Conservation (phyloP, 1,140 invertebrate genomes). For the Drosophila bipectinata region DNA sequence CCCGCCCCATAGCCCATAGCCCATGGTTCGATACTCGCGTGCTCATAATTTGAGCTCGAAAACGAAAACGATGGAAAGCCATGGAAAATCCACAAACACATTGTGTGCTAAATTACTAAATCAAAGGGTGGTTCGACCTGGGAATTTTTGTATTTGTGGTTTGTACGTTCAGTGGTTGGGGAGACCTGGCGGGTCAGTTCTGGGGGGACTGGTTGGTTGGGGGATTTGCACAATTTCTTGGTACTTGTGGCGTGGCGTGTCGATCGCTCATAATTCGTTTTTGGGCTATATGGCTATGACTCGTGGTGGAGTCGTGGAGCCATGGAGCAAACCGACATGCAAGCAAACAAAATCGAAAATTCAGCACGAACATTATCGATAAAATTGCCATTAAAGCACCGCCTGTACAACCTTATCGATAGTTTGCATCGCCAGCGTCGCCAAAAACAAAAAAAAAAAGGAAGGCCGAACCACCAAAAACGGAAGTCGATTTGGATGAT, state of each 20-base stretch:
- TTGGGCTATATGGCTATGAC: neutral
- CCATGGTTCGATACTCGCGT: slow-evolving; percentile 72
- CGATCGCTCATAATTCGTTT: slow-evolving; percentile 79
- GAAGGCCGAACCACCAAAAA: slow-evolving; percentile 30
- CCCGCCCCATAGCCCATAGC: slow-evolving; percentile 7
- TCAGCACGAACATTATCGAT: slow-evolving; percentile 83
- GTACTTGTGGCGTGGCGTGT: slow-evolving; percentile 67
- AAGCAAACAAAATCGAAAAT: slow-evolving; percentile 83
- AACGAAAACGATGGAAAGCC: slow-evolving; percentile 30
- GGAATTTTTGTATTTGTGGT: slow-evolving; percentile 3
- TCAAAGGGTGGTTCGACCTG: slow-evolving; percentile 53
- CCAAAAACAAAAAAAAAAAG: neutral
- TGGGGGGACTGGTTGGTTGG: neutral
- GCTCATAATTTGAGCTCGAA: slow-evolving; percentile 68
- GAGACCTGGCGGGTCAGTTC: neutral
- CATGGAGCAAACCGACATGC: slow-evolving; percentile 35
- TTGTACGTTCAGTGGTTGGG: no score
- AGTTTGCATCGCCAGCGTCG: slow-evolving; percentile 70
- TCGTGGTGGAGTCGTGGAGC: no score
- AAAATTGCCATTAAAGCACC: slow-evolving; percentile 80
- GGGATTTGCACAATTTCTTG: slow-evolving; percentile 69
- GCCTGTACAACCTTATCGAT: slow-evolving; percentile 60
- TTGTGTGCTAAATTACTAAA: slow-evolving; percentile 79
- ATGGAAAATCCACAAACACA: slow-evolving; percentile 76
- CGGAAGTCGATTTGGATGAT: slow-evolving; percentile 81